These are phyloP conservation scores for Falco peregrinus DNA, from an alignment of 2,797 vertebrate species.

Conservation along the genomic window DNA sequence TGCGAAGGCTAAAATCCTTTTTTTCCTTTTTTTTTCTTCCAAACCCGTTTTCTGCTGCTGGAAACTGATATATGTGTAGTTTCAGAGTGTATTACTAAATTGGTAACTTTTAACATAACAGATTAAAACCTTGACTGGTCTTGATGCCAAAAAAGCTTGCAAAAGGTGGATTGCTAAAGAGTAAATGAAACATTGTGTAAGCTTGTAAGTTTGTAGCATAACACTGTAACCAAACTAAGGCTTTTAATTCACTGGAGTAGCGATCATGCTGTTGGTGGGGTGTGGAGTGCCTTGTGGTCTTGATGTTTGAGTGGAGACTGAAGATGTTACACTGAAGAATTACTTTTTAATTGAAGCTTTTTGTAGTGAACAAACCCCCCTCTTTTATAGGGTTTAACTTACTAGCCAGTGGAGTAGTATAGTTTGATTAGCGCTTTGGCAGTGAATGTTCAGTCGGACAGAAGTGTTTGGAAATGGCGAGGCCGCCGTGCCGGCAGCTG, in stretches of 20 bases:
- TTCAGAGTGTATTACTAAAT: background rate
- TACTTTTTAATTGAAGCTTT: background rate
- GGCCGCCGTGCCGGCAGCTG: background rate
- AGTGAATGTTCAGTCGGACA: background rate
- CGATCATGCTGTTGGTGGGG: background rate
- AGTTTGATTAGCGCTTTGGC: background rate
- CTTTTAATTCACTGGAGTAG: background rate
- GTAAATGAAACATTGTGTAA: background rate
- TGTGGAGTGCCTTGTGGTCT: background rate
- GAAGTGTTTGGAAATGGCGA: background rate
- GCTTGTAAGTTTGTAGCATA: background rate
- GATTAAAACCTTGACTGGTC: background rate
- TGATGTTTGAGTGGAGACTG: background rate
- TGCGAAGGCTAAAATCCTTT: background rate
- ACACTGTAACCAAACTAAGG: background rate
- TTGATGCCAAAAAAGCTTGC: background rate
- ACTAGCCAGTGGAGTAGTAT: background rate
- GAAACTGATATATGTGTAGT: background rate
- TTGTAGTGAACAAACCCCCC: background rate
- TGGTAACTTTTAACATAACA: background rate
- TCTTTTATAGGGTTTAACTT: background rate
- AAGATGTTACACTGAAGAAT: background rate
- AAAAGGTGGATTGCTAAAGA: background rate
- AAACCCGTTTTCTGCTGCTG: background rate
- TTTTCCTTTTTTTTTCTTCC: background rate